phyloP scores from a whole-genome alignment of 2,888 invertebrate species.

The Dorcus hopei region DNA sequence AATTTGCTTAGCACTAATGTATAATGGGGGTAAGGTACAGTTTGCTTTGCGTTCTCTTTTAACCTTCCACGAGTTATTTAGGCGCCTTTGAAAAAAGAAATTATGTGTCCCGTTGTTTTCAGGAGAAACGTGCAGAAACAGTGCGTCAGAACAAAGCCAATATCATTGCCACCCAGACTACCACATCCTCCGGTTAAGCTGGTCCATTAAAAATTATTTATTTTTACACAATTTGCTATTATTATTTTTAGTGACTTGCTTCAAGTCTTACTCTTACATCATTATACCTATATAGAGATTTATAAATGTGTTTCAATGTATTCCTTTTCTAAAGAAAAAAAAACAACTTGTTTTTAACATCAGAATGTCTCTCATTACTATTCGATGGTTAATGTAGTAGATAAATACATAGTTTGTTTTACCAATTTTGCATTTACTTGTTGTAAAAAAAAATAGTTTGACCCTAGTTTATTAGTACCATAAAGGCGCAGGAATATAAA shows the following conservation, averaged over 20 bases:
- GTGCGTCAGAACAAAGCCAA: slow-evolving; percentile 89
- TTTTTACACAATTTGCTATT: slow-evolving; percentile 15
- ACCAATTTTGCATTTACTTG: no score
- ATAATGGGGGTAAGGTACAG: no score
- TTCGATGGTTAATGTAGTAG: no score
- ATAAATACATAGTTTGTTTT: no score
- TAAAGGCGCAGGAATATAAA: no score
- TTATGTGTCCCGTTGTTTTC: slow-evolving; percentile 32
- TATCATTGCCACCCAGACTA: slow-evolving; percentile 56
- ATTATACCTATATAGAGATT: background rate
- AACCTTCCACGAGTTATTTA: no score
- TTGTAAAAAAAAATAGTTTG: no score
- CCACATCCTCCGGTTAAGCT: slow-evolving; percentile 65
- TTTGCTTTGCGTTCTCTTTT: no score
- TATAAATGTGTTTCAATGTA: slow-evolving; percentile 1
- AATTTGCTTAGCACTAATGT: no score
- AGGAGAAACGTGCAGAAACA: slow-evolving; percentile 89
- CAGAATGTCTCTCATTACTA: no score
- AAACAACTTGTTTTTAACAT: no score
- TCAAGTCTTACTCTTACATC: background rate
- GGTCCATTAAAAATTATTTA: slow-evolving; percentile 5
- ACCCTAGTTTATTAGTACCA: no score
- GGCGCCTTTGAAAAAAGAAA: background rate
- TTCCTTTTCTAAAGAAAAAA: background rate
- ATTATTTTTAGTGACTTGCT: slow-evolving; percentile 4